Evolutionary conservation across 1,140 invertebrate genomes (phyloP).

Genomic region (Pristionchus pacificus): DNA sequence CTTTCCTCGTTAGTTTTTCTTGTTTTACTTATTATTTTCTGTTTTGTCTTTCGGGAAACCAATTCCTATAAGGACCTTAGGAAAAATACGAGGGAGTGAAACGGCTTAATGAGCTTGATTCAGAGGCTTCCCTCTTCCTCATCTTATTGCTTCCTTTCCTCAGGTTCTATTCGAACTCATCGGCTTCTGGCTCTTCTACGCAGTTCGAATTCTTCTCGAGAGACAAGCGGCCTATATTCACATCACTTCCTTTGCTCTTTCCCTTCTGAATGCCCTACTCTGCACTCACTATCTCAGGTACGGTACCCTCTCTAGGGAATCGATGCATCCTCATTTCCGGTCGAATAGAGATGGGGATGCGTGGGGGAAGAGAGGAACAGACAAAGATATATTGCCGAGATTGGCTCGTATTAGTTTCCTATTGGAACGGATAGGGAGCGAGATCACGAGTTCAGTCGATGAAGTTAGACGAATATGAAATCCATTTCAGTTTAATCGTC

Average conservation of each 20-base stretch:
- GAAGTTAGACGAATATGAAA: too few relatives aligned
- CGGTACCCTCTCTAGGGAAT: not conserved
- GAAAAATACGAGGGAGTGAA: not conserved
- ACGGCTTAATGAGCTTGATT: not conserved
- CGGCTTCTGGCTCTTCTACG: constrained; percentile 94
- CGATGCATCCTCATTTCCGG: too few relatives aligned
- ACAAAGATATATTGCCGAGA: too few relatives aligned
- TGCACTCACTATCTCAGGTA: constrained; percentile 74
- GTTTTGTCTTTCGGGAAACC: not conserved
- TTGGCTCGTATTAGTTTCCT: too few relatives aligned
- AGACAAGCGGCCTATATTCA: constrained; percentile 59
- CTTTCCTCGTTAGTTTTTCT: constrained; percentile 66
- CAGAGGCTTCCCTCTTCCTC: too few relatives aligned
- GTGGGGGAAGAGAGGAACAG: too few relatives aligned
- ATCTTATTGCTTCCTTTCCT: too few relatives aligned
- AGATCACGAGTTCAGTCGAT: too few relatives aligned
- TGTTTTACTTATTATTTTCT: constrained; percentile 14
- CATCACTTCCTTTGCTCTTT: constrained; percentile 76
- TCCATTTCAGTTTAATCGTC: constrained; percentile 82
- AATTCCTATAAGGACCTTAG: not conserved
- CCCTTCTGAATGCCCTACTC: constrained; percentile 82
- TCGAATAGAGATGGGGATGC: too few relatives aligned
- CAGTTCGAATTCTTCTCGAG: constrained; percentile 72
- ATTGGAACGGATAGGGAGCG: too few relatives aligned
- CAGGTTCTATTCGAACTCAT: constrained; percentile 70